Evolutionary conservation across 2,888 invertebrate genomes (phyloP).

Genomic region (Mystacides longicornis): DNA sequence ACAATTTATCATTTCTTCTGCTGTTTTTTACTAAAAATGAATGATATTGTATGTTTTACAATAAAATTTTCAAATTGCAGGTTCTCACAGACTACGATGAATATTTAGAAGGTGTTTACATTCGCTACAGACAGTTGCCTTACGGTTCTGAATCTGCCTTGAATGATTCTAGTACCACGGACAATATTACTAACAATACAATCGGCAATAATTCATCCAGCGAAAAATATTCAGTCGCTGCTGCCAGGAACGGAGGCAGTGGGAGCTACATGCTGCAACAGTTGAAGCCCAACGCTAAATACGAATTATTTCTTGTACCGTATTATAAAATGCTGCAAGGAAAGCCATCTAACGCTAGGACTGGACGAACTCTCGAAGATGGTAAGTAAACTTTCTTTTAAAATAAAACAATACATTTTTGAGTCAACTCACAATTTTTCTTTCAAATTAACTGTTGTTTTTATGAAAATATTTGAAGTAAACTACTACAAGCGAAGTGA

Average conservation of each 20-base stretch:
- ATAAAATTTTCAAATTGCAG: constrained; percentile 35
- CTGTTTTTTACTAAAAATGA: too few species aligned
- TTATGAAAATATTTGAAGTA: not conserved
- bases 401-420: not conserved
- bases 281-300: constrained; percentile 77
- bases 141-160: constrained; percentile 24
- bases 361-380: constrained; percentile 81
- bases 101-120: constrained; percentile 63
- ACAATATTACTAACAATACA: constrained; percentile 23
- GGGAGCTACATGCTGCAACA: constrained; percentile 70
- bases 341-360: constrained; percentile 84
- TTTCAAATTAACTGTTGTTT: not conserved
- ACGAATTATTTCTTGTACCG: constrained; percentile 88
- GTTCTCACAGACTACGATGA: constrained; percentile 47
- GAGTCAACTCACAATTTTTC: not conserved
- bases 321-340: constrained; percentile 85
- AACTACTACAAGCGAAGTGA: not conserved
- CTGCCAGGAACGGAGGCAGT: constrained; percentile 61
- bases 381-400: constrained; percentile 38
- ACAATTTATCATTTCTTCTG: too few species aligned
- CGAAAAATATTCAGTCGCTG: constrained; percentile 61
- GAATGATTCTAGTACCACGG: constrained; percentile 26
- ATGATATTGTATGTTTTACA: too few species aligned
- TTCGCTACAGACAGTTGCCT: constrained; percentile 50
- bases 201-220: constrained; percentile 3